Evolutionary conservation across 2,888 invertebrate genomes (phyloP), one percentile per base, ranked within the genome.

Genomic region (Drosophila macrospina): DNA sequence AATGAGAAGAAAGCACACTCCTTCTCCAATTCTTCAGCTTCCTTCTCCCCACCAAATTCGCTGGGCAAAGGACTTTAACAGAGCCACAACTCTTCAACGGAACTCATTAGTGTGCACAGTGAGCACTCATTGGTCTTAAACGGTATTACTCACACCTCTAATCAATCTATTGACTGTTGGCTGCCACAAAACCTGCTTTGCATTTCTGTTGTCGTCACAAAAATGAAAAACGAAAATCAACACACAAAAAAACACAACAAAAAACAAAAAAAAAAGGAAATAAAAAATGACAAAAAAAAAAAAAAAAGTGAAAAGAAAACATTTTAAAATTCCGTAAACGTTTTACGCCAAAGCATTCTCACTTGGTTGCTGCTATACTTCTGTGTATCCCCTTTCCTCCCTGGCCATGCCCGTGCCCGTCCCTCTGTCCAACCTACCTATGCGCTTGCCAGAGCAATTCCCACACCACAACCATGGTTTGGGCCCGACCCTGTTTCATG

Each of bases 251-350:
- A 10, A 10, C 8, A 26, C 20, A 61, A 39, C 36, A 48, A 56
- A 44, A 47, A 60, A 74, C 60, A 51, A 64, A 54, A 44, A 39
- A 20, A 52, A 50, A 13, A 51, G 36, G 10, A 41, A 28, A 44
- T 28, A 7, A 47, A 6, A 24, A 36, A 10, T n/a, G n/a, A 26
- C 20, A 61, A 39, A 39, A 48, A 56, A 44, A 47, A 60, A 74
- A 62, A 51, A 64, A 54, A 71, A 44, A 71, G 51, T 39, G 41
- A 52, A 66, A 61, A 41, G 32, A 28, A 72, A 79, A 65, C 48
- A 71, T 71, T 77, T 85, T 85, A 50, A 70, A 82, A 85, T 85
- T 79, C 81, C 34, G 71, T 69, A 65, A 82, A 61, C 85, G 82
- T 79, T 81, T 64, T 45, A 13, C 28, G 24, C 39, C 70, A 47